Conservation (phyloP, 2,113 vertebrate species). For the Falcunculus frontatus region DNA sequence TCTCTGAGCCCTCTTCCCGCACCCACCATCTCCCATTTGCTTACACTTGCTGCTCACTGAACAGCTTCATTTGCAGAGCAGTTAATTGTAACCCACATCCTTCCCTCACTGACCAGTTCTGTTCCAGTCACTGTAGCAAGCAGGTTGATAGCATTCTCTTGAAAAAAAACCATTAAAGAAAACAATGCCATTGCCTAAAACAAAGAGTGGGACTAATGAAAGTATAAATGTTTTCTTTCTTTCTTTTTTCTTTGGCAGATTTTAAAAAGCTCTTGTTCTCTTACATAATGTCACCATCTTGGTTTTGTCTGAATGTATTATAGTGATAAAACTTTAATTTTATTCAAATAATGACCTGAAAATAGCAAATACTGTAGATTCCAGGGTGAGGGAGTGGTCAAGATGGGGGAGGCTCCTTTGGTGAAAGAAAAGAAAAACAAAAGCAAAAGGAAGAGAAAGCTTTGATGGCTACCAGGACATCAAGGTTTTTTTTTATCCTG, state of each 20-base stretch:
- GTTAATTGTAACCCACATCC: neutral
- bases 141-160: neutral
- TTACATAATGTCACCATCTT: neutral
- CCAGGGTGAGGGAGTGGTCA: neutral
- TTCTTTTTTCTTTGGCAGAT: neutral
- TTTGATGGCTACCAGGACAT: neutral
- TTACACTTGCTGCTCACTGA: neutral
- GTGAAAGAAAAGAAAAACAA: neutral
- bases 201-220: neutral
- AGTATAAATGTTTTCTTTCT: neutral
- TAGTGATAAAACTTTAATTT: neutral
- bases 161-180: fast-evolving
- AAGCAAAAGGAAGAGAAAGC: neutral
- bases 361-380: neutral
- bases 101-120: neutral
- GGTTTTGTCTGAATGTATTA: neutral
- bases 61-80: neutral
- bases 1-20: neutral
- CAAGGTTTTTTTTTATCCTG: neutral
- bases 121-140: neutral
- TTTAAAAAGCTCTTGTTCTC: neutral
- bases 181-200: neutral
- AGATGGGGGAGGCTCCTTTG: neutral
- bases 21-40: neutral
- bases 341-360: neutral